phyloP scores from a whole-genome alignment of 2,797 vertebrate species.

The Spatula clypeata region DNA sequence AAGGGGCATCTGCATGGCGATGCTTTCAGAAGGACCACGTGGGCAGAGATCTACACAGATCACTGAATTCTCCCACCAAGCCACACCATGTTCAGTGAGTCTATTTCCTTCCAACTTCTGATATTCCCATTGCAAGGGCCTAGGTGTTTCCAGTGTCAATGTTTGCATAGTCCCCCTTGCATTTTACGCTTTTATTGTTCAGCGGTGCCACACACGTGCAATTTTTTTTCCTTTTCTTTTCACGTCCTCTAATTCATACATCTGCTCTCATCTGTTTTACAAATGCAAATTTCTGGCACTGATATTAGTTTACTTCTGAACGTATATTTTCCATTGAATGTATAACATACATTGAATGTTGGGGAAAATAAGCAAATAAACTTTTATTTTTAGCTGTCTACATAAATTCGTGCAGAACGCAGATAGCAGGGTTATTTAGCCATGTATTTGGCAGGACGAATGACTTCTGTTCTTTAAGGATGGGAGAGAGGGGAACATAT shows the following conservation, averaged over 20 bases:
- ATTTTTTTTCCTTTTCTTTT: not conserved
- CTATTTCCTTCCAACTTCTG: not conserved
- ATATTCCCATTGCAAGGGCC: not conserved
- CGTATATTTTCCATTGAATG: not conserved
- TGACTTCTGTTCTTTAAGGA: constrained; percentile 5
- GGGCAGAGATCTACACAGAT: not conserved
- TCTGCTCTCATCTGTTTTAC: not conserved
- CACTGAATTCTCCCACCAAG: not conserved
- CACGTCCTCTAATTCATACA: not conserved
- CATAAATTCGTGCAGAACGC: not conserved
- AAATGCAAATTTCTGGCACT: not conserved
- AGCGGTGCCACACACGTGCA: not conserved
- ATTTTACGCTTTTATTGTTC: not conserved
- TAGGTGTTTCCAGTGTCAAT: not conserved
- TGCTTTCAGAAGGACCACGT: not conserved
- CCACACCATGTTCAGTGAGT: not conserved
- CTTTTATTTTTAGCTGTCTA: not conserved
- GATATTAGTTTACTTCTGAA: not conserved
- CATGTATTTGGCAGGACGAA: not conserved
- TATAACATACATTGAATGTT: not conserved
- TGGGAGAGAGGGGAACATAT: not conserved
- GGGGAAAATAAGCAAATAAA: not conserved
- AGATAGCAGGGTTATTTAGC: not conserved
- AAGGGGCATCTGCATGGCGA: not conserved
- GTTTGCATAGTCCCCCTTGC: not conserved